These are phyloP conservation scores for Myathropa florea DNA, from an alignment of 2,888 invertebrate genomes.

Conservation along the genomic window DNA sequence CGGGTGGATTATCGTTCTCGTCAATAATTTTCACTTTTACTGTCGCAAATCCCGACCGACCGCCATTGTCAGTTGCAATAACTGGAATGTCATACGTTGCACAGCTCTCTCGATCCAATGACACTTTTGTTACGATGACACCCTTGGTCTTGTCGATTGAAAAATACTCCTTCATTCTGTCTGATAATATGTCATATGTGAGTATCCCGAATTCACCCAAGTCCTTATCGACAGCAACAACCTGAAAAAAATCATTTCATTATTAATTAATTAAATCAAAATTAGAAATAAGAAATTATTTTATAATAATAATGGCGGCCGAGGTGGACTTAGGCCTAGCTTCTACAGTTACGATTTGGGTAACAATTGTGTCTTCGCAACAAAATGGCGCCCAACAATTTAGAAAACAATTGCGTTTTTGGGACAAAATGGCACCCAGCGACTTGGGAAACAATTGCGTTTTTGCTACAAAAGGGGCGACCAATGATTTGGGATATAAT, in stretches of 20 bases:
- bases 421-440: too few species aligned
- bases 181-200: conserved; percentile 90
- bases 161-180: conserved; percentile 87
- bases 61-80: conserved; percentile 91
- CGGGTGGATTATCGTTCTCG: conserved; percentile 91
- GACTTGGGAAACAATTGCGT: too few species aligned
- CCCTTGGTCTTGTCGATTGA: conserved; percentile 87
- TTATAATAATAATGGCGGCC: too few species aligned
- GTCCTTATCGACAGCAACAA: conserved; percentile 91
- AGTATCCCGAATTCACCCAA: conserved; percentile 88
- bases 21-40: conserved; percentile 91
- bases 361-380: too few species aligned
- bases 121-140: conserved; percentile 85
- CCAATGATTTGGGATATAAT: too few species aligned
- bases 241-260: conserved; percentile 76
- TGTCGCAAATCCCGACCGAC: conserved; percentile 87
- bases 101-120: conserved; percentile 88
- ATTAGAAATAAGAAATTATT: too few species aligned
- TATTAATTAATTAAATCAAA: too few species aligned
- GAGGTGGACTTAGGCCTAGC: too few species aligned
- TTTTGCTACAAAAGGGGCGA: too few species aligned
- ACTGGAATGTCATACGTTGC: conserved; percentile 88
- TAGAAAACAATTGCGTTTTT: too few species aligned
- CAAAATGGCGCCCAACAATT: too few species aligned
- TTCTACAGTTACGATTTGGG: too few species aligned